Conservation (phyloP, 2,888 invertebrate species). For the Callimorpha dominula region DNA sequence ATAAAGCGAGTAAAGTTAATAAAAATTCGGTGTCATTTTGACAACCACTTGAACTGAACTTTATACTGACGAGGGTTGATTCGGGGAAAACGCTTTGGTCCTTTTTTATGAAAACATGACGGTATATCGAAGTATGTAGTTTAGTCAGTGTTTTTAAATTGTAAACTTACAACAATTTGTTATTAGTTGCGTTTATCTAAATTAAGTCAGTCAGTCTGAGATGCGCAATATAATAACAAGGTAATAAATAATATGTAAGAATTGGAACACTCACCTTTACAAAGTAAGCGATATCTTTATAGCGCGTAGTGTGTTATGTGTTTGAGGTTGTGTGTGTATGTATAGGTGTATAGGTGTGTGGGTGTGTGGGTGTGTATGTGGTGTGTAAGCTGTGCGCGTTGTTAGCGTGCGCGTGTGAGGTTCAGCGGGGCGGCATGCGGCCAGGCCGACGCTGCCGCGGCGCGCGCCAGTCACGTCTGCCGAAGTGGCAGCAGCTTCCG, state of each 20-base stretch:
- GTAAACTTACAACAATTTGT: not conserved
- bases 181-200: not conserved
- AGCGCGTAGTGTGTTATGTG: slow-evolving; percentile 13
- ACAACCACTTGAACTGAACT: too few relatives aligned
- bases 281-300: slow-evolving; percentile 30
- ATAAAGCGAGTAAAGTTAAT: too few relatives aligned
- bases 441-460: slow-evolving; percentile 72
- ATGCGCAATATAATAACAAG: not conserved
- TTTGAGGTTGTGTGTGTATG: slow-evolving; percentile 23
- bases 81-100: too few relatives aligned
- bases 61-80: too few relatives aligned
- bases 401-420: slow-evolving; percentile 48
- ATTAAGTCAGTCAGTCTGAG: not conserved
- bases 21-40: too few relatives aligned
- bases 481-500: slow-evolving; percentile 98
- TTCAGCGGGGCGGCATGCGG: slow-evolving; percentile 63
- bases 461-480: slow-evolving; percentile 96
- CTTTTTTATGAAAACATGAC: too few relatives aligned
- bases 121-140: too few relatives aligned
- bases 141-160: not conserved
- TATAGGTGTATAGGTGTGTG: slow-evolving; percentile 6
- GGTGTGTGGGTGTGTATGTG: slow-evolving; percentile 4
- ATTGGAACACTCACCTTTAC: slow-evolving; percentile 30
- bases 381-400: slow-evolving; percentile 30
- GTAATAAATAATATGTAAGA: not conserved